Evolutionary conservation across 92 coral and sea anemone genomes (phyloP).

Genomic region (Porites divaricata): DNA sequence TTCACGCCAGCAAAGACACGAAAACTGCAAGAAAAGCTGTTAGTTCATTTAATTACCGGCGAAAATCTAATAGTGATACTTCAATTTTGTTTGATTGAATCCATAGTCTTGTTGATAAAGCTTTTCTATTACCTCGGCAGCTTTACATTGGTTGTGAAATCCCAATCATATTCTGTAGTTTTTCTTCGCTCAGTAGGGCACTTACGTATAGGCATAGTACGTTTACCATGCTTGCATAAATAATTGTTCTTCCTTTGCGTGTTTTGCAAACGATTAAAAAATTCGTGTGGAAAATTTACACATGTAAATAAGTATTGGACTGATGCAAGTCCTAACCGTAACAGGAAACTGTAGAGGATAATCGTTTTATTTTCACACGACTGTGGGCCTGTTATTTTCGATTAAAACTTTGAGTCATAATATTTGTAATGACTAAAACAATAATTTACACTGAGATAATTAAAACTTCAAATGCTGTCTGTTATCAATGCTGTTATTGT

Average conservation of each 20-base stretch:
- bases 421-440: not conserved
- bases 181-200: constrained; percentile 13
- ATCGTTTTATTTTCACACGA: not conserved
- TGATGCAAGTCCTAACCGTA: not conserved
- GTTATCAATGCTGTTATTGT: not conserved
- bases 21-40: not conserved
- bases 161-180: constrained; percentile 12
- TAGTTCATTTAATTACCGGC: constrained; percentile 27
- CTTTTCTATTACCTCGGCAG: not conserved
- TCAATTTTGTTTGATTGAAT: constrained; percentile 25
- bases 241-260: not conserved
- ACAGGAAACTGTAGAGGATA: not conserved
- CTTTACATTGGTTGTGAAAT: constrained; percentile 12
- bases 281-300: not conserved
- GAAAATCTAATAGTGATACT: constrained; percentile 35
- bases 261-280: not conserved
- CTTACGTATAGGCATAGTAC: not conserved
- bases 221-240: not conserved
- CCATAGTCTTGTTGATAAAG: constrained; percentile 21
- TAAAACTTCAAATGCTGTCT: constrained; percentile 8
- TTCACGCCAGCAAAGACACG: constrained; percentile 9
- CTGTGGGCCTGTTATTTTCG: not conserved
- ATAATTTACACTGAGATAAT: not conserved
- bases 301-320: not conserved
- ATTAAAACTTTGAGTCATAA: constrained; percentile 12